Percentiles rank a stretch among this genome's conserved stretches.
phyloP scores from a whole-genome alignment of 2,888 invertebrate genomes.

The Drosophila birchii region DNA sequence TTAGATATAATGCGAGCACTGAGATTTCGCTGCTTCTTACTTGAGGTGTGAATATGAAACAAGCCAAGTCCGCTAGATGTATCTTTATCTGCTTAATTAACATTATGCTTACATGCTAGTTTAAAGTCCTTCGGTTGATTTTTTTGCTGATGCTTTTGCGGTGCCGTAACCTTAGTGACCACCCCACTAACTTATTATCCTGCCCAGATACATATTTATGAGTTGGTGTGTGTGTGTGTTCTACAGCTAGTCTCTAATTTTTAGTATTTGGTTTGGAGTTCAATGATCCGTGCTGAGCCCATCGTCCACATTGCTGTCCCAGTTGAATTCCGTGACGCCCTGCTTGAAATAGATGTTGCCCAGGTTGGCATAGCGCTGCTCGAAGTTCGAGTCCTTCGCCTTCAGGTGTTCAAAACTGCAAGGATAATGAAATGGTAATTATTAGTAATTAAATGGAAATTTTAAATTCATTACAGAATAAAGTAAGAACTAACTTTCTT shows the following conservation, averaged over 20 bases:
- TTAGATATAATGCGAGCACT: slow-evolving; percentile 40
- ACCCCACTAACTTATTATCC: slow-evolving; percentile 12
- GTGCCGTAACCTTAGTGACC: slow-evolving; percentile 39
- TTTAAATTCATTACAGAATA: not conserved
- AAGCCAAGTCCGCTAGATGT: slow-evolving; percentile 42
- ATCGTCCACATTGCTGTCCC: slow-evolving; percentile 93
- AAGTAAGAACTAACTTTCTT: not conserved
- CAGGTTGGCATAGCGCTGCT: slow-evolving; percentile 92
- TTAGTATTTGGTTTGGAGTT: slow-evolving; percentile 72
- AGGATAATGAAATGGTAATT: slow-evolving; percentile 5
- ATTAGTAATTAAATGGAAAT: not conserved
- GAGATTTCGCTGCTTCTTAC: slow-evolving; percentile 45
- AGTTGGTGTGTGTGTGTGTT: slow-evolving; percentile 24
- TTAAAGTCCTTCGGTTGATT: slow-evolving; percentile 73
- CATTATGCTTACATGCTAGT: slow-evolving; percentile 69
- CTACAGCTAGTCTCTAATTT: slow-evolving; percentile 59
- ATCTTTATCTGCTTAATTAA: slow-evolving; percentile 50
- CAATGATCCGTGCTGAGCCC: slow-evolving; percentile 85
- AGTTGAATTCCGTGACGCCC: slow-evolving; percentile 94
- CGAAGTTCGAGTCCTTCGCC: slow-evolving; percentile 92
- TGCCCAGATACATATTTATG: slow-evolving; percentile 44
- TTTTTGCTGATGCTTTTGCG: slow-evolving; percentile 55
- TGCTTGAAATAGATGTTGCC: slow-evolving; percentile 91
- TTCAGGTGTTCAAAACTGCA: slow-evolving; percentile 91
- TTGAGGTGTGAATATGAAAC: slow-evolving; percentile 43